phyloP scores from a whole-genome alignment of 2,113 vertebrate species.

The Eulacestoma nigropectus region DNA sequence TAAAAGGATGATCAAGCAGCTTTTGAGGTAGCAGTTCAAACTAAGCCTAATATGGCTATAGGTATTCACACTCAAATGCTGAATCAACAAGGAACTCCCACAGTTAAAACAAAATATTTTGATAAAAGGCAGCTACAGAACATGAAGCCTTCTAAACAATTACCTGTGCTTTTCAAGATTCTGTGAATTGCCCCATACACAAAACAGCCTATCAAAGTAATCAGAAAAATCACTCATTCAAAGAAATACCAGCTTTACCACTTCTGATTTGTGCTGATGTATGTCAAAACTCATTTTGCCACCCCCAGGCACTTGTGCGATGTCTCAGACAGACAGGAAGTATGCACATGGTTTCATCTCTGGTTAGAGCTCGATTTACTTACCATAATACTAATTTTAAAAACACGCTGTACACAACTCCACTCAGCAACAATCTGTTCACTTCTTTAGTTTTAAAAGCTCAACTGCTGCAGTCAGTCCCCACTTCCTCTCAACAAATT shows the following conservation, averaged over 20 bases:
- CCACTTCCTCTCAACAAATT: slow-evolving; percentile 19
- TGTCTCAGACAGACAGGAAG: slow-evolving; percentile 51
- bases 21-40: neutral
- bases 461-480: slow-evolving; percentile 14
- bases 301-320: neutral
- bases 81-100: neutral
- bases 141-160: neutral
- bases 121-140: neutral
- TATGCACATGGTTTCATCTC: neutral
- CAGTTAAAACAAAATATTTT: neutral
- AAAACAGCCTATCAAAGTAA: neutral
- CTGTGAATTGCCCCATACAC: neutral
- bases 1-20: neutral
- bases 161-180: neutral
- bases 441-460: slow-evolving; percentile 16
- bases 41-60: neutral
- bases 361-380: slow-evolving; percentile 11
- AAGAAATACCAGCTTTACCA: neutral
- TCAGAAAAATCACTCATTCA: slow-evolving; percentile 9
- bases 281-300: slow-evolving; percentile 27
- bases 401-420: slow-evolving; percentile 30
- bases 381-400: slow-evolving; percentile 48
- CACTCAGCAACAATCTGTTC: slow-evolving; percentile 35
- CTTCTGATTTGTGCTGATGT: slow-evolving; percentile 1
- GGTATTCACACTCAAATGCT: neutral